phyloP scores from a whole-genome alignment of 2,797 vertebrate genomes.

The Gallirallus australis region DNA sequence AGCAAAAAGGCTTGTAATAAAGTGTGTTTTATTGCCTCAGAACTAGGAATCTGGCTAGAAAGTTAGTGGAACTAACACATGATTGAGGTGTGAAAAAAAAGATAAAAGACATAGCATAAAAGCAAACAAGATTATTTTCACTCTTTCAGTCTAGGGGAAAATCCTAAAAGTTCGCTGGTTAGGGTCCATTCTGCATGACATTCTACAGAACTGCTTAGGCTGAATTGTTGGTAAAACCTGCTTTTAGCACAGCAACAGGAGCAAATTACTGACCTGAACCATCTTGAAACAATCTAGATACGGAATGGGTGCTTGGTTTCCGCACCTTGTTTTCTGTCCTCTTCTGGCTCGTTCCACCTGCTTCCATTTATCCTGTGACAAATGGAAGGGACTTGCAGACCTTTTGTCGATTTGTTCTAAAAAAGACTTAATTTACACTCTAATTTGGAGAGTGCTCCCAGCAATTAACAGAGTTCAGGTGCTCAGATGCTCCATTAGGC shows the following conservation, averaged over 20 bases:
- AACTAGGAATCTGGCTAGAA: neutral
- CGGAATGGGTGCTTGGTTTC: neutral
- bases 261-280: neutral
- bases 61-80: neutral
- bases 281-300: neutral
- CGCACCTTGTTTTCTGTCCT: neutral
- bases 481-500: neutral
- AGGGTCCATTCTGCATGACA: neutral
- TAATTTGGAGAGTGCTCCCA: fast-evolving
- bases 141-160: neutral
- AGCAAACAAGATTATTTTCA: neutral
- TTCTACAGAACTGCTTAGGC: neutral
- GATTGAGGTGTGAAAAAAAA: neutral
- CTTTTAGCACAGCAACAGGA: neutral
- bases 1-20: neutral
- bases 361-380: neutral
- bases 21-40: neutral
- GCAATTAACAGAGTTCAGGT: neutral
- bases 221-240: neutral
- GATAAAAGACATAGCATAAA: neutral
- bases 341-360: neutral
- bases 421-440: neutral
- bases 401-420: neutral
- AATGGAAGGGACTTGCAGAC: neutral
- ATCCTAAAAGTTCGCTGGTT: neutral